Evolutionary conservation across 23 tunicate species (phyloP).

Genomic region (Phallusia fumigata): DNA sequence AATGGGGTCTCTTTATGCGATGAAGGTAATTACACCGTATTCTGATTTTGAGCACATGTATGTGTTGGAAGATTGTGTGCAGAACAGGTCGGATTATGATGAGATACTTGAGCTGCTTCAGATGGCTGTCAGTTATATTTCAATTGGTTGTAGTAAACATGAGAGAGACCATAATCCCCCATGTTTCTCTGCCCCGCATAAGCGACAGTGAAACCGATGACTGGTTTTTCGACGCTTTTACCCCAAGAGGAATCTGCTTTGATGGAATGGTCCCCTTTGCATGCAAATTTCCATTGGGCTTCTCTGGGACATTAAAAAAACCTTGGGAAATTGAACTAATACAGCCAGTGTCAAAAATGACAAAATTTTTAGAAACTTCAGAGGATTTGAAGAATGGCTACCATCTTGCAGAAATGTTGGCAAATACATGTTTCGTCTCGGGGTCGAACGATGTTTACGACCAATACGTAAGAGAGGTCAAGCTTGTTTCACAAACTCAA

Average conservation of each 20-base stretch:
- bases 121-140: slow-evolving; percentile 61
- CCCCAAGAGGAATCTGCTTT: slow-evolving; percentile 47
- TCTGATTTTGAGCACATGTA: slow-evolving; percentile 64
- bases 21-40: slow-evolving; percentile 48
- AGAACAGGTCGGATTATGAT: slow-evolving; percentile 4
- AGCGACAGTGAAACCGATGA: slow-evolving; percentile 15
- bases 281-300: slow-evolving; percentile 49
- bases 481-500: not conserved
- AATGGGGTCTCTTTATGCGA: slow-evolving; percentile 28
- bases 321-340: slow-evolving; percentile 34
- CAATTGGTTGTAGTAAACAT: slow-evolving; percentile 37
- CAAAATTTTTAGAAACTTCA: slow-evolving; percentile 9
- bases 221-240: slow-evolving; percentile 53
- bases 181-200: slow-evolving; percentile 21
- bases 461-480: not conserved
- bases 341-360: slow-evolving; percentile 46
- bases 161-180: slow-evolving; percentile 53
- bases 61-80: slow-evolving; percentile 33
- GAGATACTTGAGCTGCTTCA: slow-evolving; percentile 45
- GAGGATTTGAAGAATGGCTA: slow-evolving; percentile 16
- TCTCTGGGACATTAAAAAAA: slow-evolving; percentile 11
- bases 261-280: slow-evolving; percentile 65
- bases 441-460: slow-evolving; percentile 35
- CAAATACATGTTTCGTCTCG: slow-evolving; percentile 47
- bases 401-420: slow-evolving; percentile 28